These are phyloP conservation scores for Heliothis subflexa DNA, from an alignment of 1,140 invertebrate genomes.

Conservation along the genomic window DNA sequence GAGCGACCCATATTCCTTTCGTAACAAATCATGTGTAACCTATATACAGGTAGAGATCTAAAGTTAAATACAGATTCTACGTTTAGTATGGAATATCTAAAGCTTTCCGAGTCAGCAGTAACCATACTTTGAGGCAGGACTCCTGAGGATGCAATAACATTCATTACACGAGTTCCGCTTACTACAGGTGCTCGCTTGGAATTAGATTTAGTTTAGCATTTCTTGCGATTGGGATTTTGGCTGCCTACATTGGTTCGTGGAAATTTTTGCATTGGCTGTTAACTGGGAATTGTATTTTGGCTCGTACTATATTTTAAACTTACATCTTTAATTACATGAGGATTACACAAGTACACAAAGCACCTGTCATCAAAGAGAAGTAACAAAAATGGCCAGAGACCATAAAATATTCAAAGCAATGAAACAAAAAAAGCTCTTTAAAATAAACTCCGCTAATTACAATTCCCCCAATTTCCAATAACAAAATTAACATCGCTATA, in stretches of 20 bases:
- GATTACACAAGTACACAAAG: not conserved
- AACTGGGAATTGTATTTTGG: not conserved
- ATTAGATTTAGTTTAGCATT: conserved; percentile 45
- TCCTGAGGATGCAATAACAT: conserved; percentile 45
- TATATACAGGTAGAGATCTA: not conserved
- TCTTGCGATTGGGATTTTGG: not conserved
- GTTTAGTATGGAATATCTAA: conserved; percentile 21
- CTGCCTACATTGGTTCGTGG: not conserved
- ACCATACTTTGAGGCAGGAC: conserved; percentile 34
- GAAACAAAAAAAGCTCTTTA: not conserved
- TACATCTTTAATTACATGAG: too few species aligned
- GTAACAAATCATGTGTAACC: not conserved
- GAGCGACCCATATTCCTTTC: not conserved
- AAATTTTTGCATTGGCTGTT: not conserved
- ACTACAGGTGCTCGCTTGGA: conserved; percentile 23
- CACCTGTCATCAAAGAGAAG: not conserved
- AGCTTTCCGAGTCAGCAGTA: conserved; percentile 3
- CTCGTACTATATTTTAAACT: not conserved
- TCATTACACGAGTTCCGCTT: conserved; percentile 45
- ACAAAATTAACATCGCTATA: conserved; percentile 34
- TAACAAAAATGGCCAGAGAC: not conserved
- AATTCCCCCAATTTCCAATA: conserved; percentile 11
- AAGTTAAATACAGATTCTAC: not conserved
- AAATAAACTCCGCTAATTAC: conserved; percentile 25
- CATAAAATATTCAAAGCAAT: not conserved